phyloP scores from a whole-genome alignment of 37 sponge, comb jelly and placozoan species.

The Sycon ciliatum region DNA sequence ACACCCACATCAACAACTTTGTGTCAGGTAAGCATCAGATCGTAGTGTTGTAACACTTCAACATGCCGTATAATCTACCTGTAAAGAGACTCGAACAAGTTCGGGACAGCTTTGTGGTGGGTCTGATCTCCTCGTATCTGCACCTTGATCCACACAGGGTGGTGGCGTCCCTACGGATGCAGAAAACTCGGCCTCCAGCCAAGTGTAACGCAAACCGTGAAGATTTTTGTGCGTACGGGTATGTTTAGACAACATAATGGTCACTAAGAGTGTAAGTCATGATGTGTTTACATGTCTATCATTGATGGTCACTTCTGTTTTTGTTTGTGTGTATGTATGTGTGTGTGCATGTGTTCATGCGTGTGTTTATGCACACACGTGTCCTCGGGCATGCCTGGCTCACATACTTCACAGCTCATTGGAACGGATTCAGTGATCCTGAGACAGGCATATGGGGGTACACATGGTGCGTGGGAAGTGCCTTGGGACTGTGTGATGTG shows the following conservation, averaged over 20 bases:
- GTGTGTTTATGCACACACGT: not conserved
- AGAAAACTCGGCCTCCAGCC: not conserved
- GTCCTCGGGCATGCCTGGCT: not conserved
- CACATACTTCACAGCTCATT: conserved; percentile 46
- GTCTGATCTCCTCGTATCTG: no score
- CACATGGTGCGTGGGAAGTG: conserved; percentile 71
- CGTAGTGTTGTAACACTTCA: no score
- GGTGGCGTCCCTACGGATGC: no score
- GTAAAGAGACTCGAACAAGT: no score
- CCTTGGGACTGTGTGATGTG: conserved; percentile 40
- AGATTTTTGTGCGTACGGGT: no score
- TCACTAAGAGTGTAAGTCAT: not conserved
- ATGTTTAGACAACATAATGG: no score
- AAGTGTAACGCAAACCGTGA: not conserved
- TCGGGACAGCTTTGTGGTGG: no score
- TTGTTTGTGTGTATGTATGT: not conserved
- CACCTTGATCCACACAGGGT: no score
- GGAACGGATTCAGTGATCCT: conserved; percentile 58
- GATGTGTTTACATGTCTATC: not conserved
- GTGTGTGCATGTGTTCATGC: not conserved
- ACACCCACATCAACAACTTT: conserved; percentile 41
- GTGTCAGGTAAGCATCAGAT: conserved; percentile 43
- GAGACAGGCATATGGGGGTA: conserved; percentile 64
- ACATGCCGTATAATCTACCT: no score
- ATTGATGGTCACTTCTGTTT: not conserved